Base-by-base conservation (phyloP, 2,888 invertebrate species). In the Cinara cedri region DNA sequence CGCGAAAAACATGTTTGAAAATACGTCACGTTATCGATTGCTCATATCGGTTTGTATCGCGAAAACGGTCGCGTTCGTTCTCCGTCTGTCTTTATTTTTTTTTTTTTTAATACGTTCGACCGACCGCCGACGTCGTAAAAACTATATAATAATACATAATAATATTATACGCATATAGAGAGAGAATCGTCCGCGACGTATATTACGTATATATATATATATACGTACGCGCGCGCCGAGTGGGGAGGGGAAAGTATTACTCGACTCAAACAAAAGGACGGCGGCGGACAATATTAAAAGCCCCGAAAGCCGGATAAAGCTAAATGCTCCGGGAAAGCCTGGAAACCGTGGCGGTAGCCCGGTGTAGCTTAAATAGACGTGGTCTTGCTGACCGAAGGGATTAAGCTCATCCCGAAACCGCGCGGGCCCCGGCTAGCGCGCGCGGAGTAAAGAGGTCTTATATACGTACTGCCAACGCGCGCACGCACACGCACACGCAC, bases 301-400 rank as follows among this genome's bases (percentile, higher is more conserved):
- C 78, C 70, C 78, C 78, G 21, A 78, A 78, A 78, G 78, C 78
- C 78, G 78, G 78, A 78, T 78, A 78, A 78, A 78, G 78, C 78
- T 78, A 78, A 78, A 78, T 78, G 78, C 78, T 78, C 21, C 70
- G 78, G 78, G 51, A 70, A 68, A 78, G 78, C 78, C 68, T 60
- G 78, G 70, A 78, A 78, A 70, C 78, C 70, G 78, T 70, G 34
- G 34, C 6, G 6, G 78, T 60, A n/a, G n/a, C 78, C 62, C 60
- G 68, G 68, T 78, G 68, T 78, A 70, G 78, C 78, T 78, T 78
- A 78, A 78, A 78, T 78, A 78, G 60, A 78, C 42, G 78, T 70
- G 78, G 78, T 78, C 78, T 78, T 78, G 78, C 78, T 78, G 78
- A 78, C 78, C 78, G 68, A 78, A 70, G 78, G 78, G 78, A 78